A percentile compares a stretch with the other conserved stretches of the same genome.
These are phyloP conservation scores for Periophthalmodon schlosseri DNA, from an alignment of 2,113 vertebrate species.

Conservation along the genomic window DNA sequence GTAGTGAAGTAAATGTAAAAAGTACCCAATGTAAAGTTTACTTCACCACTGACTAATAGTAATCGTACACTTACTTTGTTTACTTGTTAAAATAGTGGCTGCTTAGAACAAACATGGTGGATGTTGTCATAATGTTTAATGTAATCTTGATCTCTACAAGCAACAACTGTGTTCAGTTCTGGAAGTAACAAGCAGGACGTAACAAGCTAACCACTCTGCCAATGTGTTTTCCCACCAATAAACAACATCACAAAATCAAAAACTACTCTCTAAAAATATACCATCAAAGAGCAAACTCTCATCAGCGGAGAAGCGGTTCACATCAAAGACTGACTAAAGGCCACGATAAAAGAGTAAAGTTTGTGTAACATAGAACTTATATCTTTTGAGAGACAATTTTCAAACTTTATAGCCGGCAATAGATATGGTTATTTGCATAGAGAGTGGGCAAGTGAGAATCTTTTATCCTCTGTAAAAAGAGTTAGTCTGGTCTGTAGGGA, in stretches of 20 bases:
- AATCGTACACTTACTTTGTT: no score
- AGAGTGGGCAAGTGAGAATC: not conserved
- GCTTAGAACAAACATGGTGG: no score
- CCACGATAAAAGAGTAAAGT: not conserved
- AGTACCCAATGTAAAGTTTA: no score
- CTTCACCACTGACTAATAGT: no score
- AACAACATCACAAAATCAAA: not conserved
- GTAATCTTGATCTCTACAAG: no score
- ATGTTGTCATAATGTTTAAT: no score
- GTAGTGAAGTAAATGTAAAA: no score
- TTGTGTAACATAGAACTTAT: not conserved
- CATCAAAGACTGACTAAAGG: not conserved
- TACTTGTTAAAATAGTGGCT: no score
- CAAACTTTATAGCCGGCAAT: not conserved
- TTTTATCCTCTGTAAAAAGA: not conserved
- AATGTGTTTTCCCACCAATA: not conserved
- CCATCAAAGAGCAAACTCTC: not conserved
- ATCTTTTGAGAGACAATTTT: not conserved
- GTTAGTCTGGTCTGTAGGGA: not conserved
- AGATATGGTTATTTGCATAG: not conserved
- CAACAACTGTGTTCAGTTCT: no score
- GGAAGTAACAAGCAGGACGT: not conserved
- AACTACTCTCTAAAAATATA: not conserved
- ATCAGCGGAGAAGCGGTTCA: not conserved
- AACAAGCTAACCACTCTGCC: not conserved